Conservation (phyloP, 2,113 vertebrate species). For the Leptobrachium leishanense region DNA sequence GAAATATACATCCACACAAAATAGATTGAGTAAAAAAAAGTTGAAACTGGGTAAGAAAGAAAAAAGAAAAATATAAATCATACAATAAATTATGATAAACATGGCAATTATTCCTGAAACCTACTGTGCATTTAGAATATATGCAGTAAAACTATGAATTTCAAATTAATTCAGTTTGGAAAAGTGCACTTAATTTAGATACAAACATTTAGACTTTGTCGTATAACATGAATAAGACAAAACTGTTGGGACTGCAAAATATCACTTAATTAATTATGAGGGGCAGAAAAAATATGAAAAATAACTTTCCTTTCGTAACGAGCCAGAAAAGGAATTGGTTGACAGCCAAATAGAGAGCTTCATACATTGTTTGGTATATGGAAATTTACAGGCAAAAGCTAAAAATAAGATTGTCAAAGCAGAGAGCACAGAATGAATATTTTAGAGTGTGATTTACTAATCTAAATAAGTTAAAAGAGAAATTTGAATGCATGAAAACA, state of each 20-base stretch:
- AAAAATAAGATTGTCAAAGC: constrained; percentile 2
- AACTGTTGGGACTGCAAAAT: not conserved
- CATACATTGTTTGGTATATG: constrained; percentile 11
- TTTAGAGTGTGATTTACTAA: not conserved
- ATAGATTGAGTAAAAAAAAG: too few species aligned
- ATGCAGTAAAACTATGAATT: too few species aligned
- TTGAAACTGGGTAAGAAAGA: too few species aligned
- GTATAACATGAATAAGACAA: too few species aligned
- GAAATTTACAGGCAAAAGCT: not conserved
- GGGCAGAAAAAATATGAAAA: not conserved
- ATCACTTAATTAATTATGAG: constrained; percentile 12
- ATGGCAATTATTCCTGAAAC: too few species aligned
- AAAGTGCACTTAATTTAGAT: too few species aligned
- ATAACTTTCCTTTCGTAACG: constrained; percentile 4
- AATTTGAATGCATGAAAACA: not conserved
- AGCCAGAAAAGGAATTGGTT: constrained; percentile 15
- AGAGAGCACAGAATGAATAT: not conserved
- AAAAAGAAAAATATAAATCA: too few species aligned
- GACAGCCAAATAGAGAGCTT: not conserved
- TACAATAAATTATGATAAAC: too few species aligned
- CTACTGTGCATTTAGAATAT: too few species aligned
- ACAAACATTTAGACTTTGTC: too few species aligned
- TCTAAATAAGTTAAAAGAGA: not conserved
- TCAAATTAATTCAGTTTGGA: too few species aligned
- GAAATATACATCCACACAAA: too few species aligned